Evolutionary conservation across 2,888 invertebrate species (phyloP).

Genomic region (Acronicta aceris): DNA sequence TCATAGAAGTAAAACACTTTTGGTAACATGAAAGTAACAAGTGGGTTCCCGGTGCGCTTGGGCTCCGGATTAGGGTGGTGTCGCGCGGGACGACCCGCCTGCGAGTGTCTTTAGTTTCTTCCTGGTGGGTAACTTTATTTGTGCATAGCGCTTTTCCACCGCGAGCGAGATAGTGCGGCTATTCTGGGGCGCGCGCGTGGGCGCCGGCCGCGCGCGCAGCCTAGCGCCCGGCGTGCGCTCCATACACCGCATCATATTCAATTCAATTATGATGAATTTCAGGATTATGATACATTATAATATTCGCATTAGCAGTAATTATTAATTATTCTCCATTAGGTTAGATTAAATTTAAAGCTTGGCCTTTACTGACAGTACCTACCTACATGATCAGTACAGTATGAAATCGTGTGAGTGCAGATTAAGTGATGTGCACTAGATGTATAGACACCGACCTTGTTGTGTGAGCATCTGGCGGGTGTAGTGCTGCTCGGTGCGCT

Average conservation of each 20-base stretch:
- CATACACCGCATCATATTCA: constrained; percentile 50
- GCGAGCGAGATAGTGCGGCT: constrained; percentile 82
- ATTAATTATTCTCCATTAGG: constrained; percentile 40
- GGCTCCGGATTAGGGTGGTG: constrained; percentile 55
- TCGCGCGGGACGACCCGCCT: constrained; percentile 61
- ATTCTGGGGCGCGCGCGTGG: constrained; percentile 82
- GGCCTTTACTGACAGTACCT: too few species aligned
- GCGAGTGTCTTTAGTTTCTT: constrained; percentile 78
- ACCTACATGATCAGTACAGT: constrained; percentile 8
- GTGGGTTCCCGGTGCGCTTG: constrained; percentile 45
- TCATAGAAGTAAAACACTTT: constrained; percentile 10
- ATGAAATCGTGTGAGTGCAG: constrained; percentile 16
- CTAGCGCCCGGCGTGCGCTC: constrained; percentile 60
- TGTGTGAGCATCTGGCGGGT: constrained; percentile 93
- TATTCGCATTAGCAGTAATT: constrained; percentile 66
- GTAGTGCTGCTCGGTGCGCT: constrained; percentile 93
- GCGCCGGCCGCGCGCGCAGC: constrained; percentile 61
- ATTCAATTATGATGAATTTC: constrained; percentile 57
- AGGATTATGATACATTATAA: constrained; percentile 55
- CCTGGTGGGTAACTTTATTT: constrained; percentile 82
- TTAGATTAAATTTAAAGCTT: constrained; percentile 43
- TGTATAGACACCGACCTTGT: constrained; percentile 68
- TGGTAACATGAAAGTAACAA: constrained; percentile 43
- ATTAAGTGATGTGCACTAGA: constrained; percentile 5
- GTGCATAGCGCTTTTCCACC: constrained; percentile 85